phyloP scores from a whole-genome alignment of 2,888 invertebrate genomes.

The Chironomus riparius region DNA sequence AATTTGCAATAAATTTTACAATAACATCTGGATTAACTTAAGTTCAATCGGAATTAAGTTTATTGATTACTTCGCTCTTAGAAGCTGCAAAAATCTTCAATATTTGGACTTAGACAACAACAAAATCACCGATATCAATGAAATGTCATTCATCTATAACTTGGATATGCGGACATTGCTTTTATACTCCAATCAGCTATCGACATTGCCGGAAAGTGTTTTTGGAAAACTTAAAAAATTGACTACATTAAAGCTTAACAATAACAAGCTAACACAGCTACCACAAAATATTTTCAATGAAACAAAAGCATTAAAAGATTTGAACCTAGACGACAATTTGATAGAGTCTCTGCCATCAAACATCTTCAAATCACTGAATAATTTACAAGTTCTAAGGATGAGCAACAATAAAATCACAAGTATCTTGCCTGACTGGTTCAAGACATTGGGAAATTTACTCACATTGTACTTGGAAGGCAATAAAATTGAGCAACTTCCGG shows the following conservation, averaged over 20 bases:
- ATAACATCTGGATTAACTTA: background rate
- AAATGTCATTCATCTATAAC: background rate
- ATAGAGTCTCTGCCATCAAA: background rate
- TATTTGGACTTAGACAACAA: background rate
- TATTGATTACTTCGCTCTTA: background rate
- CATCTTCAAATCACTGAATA: background rate
- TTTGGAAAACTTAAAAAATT: background rate
- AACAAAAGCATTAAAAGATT: too few relatives aligned
- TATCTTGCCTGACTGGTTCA: too few relatives aligned
- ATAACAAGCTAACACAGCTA: too few relatives aligned
- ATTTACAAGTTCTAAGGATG: too few relatives aligned
- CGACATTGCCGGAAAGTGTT: background rate
- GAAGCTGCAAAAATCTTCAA: background rate
- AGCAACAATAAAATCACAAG: too few relatives aligned
- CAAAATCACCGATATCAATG: background rate
- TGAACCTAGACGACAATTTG: background rate
- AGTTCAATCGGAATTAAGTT: background rate
- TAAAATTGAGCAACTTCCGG: too few relatives aligned
- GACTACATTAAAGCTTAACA: background rate
- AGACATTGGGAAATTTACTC: too few relatives aligned
- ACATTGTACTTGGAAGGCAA: too few relatives aligned
- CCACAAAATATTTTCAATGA: too few relatives aligned
- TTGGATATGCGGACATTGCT: background rate
- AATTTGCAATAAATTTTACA: background rate
- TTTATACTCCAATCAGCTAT: background rate